Base-by-base conservation (phyloP, 2,797 vertebrate genomes). In the Hemibagrus guttatus region DNA sequence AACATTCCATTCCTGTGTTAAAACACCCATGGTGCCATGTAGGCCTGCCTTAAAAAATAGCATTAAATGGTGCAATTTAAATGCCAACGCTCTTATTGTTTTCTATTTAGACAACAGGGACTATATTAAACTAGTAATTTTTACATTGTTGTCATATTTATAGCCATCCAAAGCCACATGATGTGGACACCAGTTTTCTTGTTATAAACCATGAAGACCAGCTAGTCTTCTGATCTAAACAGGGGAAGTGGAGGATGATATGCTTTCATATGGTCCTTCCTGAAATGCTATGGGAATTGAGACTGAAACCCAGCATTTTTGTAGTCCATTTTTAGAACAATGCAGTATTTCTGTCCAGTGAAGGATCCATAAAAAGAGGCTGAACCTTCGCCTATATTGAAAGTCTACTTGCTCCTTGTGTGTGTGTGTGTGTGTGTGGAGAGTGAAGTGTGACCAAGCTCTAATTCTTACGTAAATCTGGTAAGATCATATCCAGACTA, bases 1-100 rank as follows among this genome's bases (percentile, higher is more conserved):
- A 91, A 90, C 85, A 92, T 92, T 92, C 92, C 92, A 92, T 94
- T 89, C 78, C 87, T 19, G 81, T 88, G 72, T 26, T 14, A 86
- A 68, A 86, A 85, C 81, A 84, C 76, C 26, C 72, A n/a, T 75
- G 79, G 75, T 84, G 83, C 74, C 64, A 72, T 78, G 21, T 54
- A 81, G 83, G 76, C 52, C 59, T 56, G 52, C 28, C 12, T 64
- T 64, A 84, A 21, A 85, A 61, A 64, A 85, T 39, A 64, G 49
- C 58, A 76, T 61, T 81, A 7, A 81, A 84, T 58, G 56, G 4
- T 79, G 59, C 58, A 80, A 79, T 87, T 52, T 59, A 39, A 46
- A 78, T 79, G 64, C 63, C 54, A 59, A 59, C 35, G 42, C 63
- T 78, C 6, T 68, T 69, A 75, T 49, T 78, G 16, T 64, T 86